Conservation (phyloP, 2,888 invertebrate species). For the Cecidostiba fungosa region DNA sequence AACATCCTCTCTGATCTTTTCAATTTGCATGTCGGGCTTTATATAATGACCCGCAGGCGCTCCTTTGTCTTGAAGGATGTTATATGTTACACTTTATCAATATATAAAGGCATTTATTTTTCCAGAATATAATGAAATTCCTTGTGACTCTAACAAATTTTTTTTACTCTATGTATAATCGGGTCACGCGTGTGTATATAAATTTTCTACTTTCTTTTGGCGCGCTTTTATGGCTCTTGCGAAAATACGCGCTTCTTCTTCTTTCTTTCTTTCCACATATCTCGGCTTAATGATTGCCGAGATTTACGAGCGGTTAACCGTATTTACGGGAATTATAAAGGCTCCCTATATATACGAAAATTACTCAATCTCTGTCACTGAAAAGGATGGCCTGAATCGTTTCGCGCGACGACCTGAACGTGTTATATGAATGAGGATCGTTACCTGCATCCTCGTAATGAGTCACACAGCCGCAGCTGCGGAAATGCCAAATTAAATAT, state of each 20-base stretch:
- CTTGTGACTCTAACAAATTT: background rate
- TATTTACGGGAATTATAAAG: conserved; percentile 46
- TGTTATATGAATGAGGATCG: conserved; percentile 15
- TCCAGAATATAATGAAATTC: background rate
- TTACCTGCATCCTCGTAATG: conserved; percentile 10
- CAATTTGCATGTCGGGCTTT: conserved; percentile 38
- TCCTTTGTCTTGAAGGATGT: background rate
- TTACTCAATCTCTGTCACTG: conserved; percentile 43
- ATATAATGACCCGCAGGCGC: background rate
- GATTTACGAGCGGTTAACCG: conserved; percentile 49
- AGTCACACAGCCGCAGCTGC: background rate
- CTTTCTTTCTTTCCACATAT: background rate
- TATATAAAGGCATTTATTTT: background rate
- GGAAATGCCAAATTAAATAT: conserved; percentile 35
- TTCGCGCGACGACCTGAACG: background rate
- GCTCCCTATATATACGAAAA: conserved; percentile 32
- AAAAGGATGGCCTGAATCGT: background rate
- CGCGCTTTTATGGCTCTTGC: conserved; percentile 27
- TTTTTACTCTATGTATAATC: background rate
- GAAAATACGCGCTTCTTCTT: conserved; percentile 1
- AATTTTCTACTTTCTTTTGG: conserved; percentile 28
- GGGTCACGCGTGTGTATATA: background rate
- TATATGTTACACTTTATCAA: no score
- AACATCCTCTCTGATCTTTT: conserved; percentile 36
- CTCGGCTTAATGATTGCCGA: conserved; percentile 19